These are phyloP conservation scores for Ictalurus punctatus DNA, from an alignment of 2,113 vertebrate genomes.

Conservation along the genomic window DNA sequence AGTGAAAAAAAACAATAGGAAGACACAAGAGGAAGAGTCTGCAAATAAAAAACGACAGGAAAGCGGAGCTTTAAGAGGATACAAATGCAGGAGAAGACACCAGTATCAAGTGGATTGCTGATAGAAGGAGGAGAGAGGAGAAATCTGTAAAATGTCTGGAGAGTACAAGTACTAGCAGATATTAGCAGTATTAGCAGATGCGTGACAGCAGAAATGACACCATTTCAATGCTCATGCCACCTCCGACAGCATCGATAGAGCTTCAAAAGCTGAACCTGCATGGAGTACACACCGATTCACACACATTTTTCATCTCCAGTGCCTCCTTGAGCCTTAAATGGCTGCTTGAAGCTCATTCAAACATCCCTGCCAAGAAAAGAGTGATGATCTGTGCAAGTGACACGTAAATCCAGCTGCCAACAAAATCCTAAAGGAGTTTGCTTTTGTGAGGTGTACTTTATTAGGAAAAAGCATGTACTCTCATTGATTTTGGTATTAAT, in stretches of 20 bases:
- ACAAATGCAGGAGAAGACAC: conserved; percentile 14
- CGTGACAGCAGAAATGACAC: conserved; percentile 27
- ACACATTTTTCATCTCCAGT: background rate
- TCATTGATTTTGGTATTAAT: conserved; percentile 47
- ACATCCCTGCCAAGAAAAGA: conserved; percentile 6
- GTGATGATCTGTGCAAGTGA: background rate
- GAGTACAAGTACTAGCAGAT: background rate
- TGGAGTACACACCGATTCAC: conserved; percentile 8
- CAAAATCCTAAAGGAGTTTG: background rate
- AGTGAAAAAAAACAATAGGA: conserved; percentile 17
- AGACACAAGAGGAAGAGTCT: conserved; percentile 29
- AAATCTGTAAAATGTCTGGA: background rate
- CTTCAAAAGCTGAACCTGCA: conserved; percentile 6
- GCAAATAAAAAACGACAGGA: conserved; percentile 28
- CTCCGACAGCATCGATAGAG: conserved; percentile 32
- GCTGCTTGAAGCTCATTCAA: conserved; percentile 2
- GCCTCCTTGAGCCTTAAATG: conserved; percentile 3
- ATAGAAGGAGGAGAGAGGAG: conserved; percentile 7
- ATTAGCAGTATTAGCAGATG: background rate
- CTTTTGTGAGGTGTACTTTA: conserved; percentile 21
- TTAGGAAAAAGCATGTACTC: conserved; percentile 26
- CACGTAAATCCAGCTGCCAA: conserved; percentile 15
- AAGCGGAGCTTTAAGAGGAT: background rate
- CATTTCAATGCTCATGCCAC: background rate
- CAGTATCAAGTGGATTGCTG: conserved; percentile 14